Percentiles rank a stretch among this genome's conserved stretches.
These are phyloP conservation scores for Poeciliopsis retropinna DNA, from an alignment of 2,113 vertebrate genomes.

Conservation along the genomic window DNA sequence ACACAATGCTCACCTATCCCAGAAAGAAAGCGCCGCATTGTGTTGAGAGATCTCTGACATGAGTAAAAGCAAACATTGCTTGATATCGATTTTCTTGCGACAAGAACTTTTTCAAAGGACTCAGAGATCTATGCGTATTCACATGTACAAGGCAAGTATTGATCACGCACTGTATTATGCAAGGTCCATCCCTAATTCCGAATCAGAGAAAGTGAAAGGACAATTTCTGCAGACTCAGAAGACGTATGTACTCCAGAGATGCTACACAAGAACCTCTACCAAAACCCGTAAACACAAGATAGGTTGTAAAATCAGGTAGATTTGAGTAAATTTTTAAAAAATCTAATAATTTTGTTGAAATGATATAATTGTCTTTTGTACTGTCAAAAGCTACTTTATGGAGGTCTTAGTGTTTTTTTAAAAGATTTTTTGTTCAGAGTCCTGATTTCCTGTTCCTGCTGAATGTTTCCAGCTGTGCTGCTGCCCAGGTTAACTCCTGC, in stretches of 20 bases:
- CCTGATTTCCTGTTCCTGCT: too few relatives aligned
- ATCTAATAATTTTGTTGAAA: too few relatives aligned
- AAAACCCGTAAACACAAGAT: background rate
- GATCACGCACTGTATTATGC: conserved; percentile 63
- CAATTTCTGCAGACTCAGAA: conserved; percentile 12
- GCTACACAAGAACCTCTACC: background rate
- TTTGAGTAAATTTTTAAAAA: background rate
- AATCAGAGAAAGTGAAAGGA: conserved; percentile 26
- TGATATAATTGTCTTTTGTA: too few relatives aligned
- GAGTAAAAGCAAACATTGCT: conserved; percentile 57
- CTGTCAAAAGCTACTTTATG: too few relatives aligned
- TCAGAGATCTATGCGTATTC: conserved; percentile 47
- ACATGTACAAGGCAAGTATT: conserved; percentile 47
- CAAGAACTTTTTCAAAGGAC: conserved; percentile 56
- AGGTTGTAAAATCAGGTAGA: background rate
- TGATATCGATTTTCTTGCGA: conserved; percentile 67
- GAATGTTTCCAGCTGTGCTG: too few relatives aligned
- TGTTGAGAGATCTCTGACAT: conserved; percentile 37
- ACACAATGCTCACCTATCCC: conserved; percentile 53
- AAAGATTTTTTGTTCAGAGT: too few relatives aligned
- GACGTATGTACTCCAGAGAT: background rate
- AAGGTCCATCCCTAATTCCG: conserved; percentile 51
- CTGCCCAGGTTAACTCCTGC: too few relatives aligned
- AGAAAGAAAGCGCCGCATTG: conserved; percentile 50
- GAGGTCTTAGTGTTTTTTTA: too few relatives aligned